These are phyloP conservation scores for Sylvietta virens DNA, from an alignment of 2,113 vertebrate genomes.

Conservation along the genomic window DNA sequence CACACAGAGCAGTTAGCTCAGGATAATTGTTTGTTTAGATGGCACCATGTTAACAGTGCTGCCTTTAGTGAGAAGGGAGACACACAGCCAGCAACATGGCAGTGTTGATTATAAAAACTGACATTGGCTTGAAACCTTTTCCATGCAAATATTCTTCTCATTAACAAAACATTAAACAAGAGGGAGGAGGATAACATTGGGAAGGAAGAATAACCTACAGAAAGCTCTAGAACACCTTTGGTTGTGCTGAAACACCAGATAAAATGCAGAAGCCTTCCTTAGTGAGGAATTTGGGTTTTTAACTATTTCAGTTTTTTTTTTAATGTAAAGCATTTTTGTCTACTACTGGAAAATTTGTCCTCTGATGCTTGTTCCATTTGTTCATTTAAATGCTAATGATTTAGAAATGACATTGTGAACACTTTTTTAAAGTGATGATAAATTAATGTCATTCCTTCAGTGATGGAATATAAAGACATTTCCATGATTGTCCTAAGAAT, in stretches of 20 bases:
- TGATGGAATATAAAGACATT: neutral
- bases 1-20: neutral
- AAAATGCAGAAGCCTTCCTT: neutral
- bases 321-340: neutral
- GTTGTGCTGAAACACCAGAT: neutral
- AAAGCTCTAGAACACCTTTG: neutral
- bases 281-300: neutral
- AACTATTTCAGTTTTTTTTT: neutral
- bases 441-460: neutral
- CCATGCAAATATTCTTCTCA: neutral
- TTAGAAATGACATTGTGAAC: neutral
- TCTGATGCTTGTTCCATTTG: neutral
- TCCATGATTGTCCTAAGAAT: neutral
- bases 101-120: neutral
- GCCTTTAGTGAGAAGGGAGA: neutral
- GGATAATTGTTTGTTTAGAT: neutral
- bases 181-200: neutral
- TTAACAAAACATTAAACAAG: neutral
- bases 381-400: conserved; percentile 17
- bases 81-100: neutral
- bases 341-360: neutral
- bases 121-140: neutral
- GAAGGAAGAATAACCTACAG: neutral
- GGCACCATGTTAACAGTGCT: neutral
- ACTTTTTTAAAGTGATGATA: neutral